phyloP scores from a whole-genome alignment of 2,797 vertebrate species.

The Diplodus puntazzo region DNA sequence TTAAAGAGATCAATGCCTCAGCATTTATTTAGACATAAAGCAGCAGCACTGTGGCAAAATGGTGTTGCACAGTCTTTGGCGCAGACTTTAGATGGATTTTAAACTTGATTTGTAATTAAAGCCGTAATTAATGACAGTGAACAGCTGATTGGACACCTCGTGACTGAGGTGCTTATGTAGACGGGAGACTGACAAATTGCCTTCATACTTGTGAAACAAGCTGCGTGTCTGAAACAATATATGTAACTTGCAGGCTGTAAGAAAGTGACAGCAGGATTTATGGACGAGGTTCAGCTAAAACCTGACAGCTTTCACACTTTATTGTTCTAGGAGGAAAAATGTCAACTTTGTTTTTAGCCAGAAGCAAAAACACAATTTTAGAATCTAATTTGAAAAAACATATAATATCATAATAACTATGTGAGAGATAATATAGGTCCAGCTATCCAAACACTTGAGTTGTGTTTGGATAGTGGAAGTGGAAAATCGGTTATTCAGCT shows the following conservation, averaged over 20 bases:
- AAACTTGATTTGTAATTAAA: background rate
- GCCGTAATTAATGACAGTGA: conserved; percentile 9
- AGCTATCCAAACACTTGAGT: background rate
- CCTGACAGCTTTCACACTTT: background rate
- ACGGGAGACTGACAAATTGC: background rate
- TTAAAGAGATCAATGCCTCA: too few relatives aligned
- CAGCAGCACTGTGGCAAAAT: background rate
- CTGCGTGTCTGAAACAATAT: background rate
- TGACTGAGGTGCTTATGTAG: background rate
- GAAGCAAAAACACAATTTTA: background rate
- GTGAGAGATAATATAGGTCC: background rate
- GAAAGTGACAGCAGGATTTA: background rate
- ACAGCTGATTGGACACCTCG: background rate
- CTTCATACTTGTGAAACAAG: background rate
- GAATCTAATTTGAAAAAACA: conserved; percentile 8
- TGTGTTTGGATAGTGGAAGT: background rate
- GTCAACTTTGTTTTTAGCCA: background rate
- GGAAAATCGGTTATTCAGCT: conserved; percentile 13
- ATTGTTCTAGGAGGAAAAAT: background rate
- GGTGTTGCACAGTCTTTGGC: background rate
- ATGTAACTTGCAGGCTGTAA: background rate
- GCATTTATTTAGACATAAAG: too few relatives aligned
- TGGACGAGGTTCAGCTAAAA: background rate
- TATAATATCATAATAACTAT: background rate
- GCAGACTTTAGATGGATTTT: background rate